Evolutionary conservation across 2,888 invertebrate species (phyloP), one percentile per base, ranked within the genome.

Genomic region (Chesias legatella): DNA sequence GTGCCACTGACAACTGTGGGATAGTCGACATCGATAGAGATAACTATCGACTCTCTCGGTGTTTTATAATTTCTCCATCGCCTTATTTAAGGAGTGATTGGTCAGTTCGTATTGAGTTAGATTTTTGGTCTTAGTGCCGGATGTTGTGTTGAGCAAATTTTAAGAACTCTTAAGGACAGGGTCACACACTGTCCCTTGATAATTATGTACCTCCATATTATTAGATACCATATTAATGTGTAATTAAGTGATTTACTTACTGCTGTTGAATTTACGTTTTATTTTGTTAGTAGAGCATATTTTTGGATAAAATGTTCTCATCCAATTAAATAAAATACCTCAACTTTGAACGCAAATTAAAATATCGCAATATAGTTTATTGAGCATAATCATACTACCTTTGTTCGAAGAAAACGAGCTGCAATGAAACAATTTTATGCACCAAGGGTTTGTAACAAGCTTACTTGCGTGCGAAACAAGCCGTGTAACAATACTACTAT

Each of bases 1-100:
- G 46, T 17, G 68, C 61, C 36, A 57, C 67, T 64, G 72, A 84
- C 85, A 79, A 79, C 83, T 86, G 82, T 85, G 85, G 79, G 83
- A 83, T 84, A 79, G 73, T 73, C 68, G 60, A 66, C 73, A 67
- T 68, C 72, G 68, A 65, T 60, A 63, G 56, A 65, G 75, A 80
- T 79, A 76, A 69, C 73, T 76, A 81, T 79, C 75, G 51, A 55
- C 67, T 72, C 68, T 74, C 68, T 77, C 74, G 71, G 68, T 73
- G 73, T 77, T 76, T 75, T 69, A 73, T 75, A 76, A 77, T 77
- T 80, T 81, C 78, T 74, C 72, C 59, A 64, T 17, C 13, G 59
- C 72, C 73, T 67, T 75, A 72, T 72, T 67, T 47, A 60, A 41
- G 37, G 23, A 30, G 29, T 27, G 30, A 34, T 44, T 33, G 41